Base-by-base conservation (phyloP, 2,113 vertebrate species). In the Menura novaehollandiae region DNA sequence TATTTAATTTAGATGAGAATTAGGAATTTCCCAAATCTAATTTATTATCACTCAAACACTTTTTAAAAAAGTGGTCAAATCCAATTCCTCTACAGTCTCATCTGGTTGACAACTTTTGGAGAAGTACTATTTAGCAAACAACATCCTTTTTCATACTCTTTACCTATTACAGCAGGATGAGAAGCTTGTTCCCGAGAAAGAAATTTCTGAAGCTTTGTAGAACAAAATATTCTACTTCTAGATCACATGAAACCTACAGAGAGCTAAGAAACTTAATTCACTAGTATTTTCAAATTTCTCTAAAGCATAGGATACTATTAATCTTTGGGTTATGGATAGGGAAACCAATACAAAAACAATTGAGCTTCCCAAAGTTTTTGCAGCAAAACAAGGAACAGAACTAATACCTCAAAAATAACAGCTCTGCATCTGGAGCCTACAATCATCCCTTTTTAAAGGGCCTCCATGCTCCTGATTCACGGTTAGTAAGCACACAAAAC, bases 1-100 rank as follows among this genome's bases (percentile, higher is more conserved):
- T 60, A 71, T 80, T 79, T 90, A 73, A 79, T 89, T 95, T 93
- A 64, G 16, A 89, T 75, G n/a, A 94, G 16, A 94, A 83, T 69
- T 76, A 35, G 59, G 88, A 43, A 44, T 78, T 80, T 93, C 44
- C 69, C 35, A 86, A 73, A 79, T n/a, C 26, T 80, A 80, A 80
- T 55, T 91, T 56, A 55, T 39, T 39, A 89, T 74, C 21, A 41
- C 43, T 89, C 78, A 66, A 88, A 46, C 13, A 63, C 19, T 89
- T 83, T 73, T 63, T 4, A 6, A 80, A 80, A 94, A 35, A 46
- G 33, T 68, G 44, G 24, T 60, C 47, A 87, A 86, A 66, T 67
- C 39, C 33, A 82, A 33, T 62, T 85, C 46, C 26, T 79, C 53
- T 32, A 59, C 27, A 64, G 33, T 69, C 41, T 91, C 43, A 84